Percentiles rank a stretch among this genome's conserved stretches.
These are phyloP conservation scores for Limosa lapponica DNA, from an alignment of 2,797 vertebrate species.

Conservation along the genomic window DNA sequence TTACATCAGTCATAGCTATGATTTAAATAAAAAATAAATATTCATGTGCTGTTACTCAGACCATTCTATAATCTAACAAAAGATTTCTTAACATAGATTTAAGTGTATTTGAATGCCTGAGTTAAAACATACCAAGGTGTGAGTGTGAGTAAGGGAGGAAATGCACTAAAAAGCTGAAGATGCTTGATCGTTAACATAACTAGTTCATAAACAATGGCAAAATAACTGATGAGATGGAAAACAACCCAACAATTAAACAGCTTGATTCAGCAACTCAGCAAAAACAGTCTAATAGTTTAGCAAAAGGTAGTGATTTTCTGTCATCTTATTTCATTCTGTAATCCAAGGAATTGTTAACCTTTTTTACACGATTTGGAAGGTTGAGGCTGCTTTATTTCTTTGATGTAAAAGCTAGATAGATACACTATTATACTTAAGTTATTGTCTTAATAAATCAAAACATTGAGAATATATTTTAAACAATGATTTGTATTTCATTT, in stretches of 20 bases:
- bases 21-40: constrained; percentile 47
- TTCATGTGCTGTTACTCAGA: neutral
- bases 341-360: neutral
- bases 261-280: neutral
- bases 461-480: constrained; percentile 42
- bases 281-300: neutral
- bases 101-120: neutral
- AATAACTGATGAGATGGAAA: neutral
- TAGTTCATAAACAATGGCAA: neutral
- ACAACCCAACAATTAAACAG: neutral
- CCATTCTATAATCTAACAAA: neutral
- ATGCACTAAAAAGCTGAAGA: neutral
- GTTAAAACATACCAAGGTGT: neutral
- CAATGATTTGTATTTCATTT: constrained; percentile 25
- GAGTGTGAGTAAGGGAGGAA: neutral
- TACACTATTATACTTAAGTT: neutral
- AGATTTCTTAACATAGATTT: neutral
- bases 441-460: constrained; percentile 12
- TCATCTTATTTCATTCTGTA: neutral
- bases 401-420: neutral
- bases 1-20: constrained; percentile 18
- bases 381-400: neutral
- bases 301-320: neutral
- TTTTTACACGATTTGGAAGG: neutral
- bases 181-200: neutral